These are phyloP conservation scores for Cepaea hortensis DNA, from an alignment of 2,888 invertebrate genomes.

Conservation along the genomic window DNA sequence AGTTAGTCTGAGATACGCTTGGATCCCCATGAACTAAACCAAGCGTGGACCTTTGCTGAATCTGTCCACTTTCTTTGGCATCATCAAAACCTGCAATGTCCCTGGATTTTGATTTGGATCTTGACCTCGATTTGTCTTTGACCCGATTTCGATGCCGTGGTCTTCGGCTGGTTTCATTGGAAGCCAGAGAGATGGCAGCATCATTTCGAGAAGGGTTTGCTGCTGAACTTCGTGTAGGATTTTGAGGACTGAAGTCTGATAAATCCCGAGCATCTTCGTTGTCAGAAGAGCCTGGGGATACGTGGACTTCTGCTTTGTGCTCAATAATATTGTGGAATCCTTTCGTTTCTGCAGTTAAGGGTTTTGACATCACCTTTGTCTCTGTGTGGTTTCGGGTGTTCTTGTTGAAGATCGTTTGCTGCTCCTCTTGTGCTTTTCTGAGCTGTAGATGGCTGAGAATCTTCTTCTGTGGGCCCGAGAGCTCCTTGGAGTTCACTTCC, in stretches of 20 bases:
- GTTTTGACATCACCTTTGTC: neutral
- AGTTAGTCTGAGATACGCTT: neutral
- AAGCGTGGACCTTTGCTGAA: neutral
- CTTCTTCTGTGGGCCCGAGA: conserved; percentile 33
- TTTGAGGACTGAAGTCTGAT: neutral
- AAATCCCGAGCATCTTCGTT: neutral
- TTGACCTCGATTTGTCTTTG: conserved; percentile 20
- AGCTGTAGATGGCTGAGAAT: conserved; percentile 29
- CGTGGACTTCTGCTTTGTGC: conserved; percentile 32
- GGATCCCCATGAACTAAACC: neutral
- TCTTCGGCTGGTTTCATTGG: neutral
- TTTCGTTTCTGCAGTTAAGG: neutral
- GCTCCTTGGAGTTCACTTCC: neutral
- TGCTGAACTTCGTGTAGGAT: neutral
- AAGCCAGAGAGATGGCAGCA: neutral
- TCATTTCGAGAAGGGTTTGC: neutral
- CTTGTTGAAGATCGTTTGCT: neutral
- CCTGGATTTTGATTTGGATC: conserved; percentile 43
- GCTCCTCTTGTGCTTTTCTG: neutral
- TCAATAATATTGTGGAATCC: neutral
- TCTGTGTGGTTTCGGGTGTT: neutral
- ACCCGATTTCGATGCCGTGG: neutral
- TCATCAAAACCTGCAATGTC: neutral
- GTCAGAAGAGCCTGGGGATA: neutral
- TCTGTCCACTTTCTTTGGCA: neutral